Conservation (phyloP, 2,113 vertebrate species). For the Gobio gobio region DNA sequence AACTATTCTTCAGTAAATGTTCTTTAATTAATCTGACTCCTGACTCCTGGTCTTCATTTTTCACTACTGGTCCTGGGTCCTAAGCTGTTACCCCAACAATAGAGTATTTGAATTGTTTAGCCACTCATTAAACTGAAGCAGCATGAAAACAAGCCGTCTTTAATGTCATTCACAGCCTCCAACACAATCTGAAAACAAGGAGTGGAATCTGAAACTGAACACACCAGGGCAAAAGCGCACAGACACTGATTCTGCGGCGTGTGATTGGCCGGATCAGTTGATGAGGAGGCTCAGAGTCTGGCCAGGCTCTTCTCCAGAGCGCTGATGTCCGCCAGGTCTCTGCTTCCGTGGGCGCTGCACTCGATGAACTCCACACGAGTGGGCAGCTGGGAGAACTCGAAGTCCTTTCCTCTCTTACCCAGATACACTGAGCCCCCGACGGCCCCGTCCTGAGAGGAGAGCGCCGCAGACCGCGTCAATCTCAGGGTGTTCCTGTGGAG, state of each 20-base stretch:
- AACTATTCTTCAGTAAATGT: too few species aligned
- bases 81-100: too few species aligned
- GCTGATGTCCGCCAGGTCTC: slow-evolving; percentile 77
- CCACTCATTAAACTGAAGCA: neutral
- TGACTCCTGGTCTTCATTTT: too few species aligned
- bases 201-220: neutral
- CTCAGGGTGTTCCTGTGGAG: slow-evolving; percentile 87
- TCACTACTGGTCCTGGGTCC: too few species aligned
- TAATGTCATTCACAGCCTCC: neutral
- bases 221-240: neutral
- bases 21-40: too few species aligned
- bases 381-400: slow-evolving; percentile 92
- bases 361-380: slow-evolving; percentile 93
- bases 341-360: slow-evolving; percentile 86
- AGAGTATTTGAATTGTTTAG: neutral
- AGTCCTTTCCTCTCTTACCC: slow-evolving; percentile 94
- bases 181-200: neutral
- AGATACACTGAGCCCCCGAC: slow-evolving; percentile 76
- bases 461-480: slow-evolving; percentile 89
- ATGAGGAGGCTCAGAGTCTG: slow-evolving; percentile 76
- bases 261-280: neutral
- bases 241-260: neutral
- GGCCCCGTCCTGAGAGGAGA: slow-evolving; percentile 88
- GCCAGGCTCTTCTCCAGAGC: slow-evolving; percentile 85
- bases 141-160: neutral